Percentiles rank a stretch among this genome's conserved stretches.
phyloP scores from a whole-genome alignment of 2,113 vertebrate species.

The Lamprologus sp. region DNA sequence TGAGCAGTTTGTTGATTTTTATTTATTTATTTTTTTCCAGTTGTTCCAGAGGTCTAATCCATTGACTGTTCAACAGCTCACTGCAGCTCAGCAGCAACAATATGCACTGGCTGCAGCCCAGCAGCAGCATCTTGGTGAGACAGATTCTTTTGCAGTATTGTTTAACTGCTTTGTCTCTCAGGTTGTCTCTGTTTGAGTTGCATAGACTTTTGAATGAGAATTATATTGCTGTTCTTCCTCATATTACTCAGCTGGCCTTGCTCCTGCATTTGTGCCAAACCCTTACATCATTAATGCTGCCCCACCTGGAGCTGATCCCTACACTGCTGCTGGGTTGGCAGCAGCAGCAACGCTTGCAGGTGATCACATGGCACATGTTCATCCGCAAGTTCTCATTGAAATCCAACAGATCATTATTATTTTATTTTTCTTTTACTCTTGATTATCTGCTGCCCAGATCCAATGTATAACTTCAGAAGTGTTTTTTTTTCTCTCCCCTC shows the following conservation, averaged over 20 bases:
- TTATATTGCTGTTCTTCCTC: neutral
- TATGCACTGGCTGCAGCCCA: slow-evolving; percentile 74
- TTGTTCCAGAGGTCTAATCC: slow-evolving; percentile 92
- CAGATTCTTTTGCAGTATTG: neutral
- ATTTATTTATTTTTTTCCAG: slow-evolving; percentile 48
- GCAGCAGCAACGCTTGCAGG: slow-evolving; percentile 94
- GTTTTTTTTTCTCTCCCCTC: neutral
- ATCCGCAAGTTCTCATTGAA: neutral
- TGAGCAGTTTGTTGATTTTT: neutral
- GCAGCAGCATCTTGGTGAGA: slow-evolving; percentile 92
- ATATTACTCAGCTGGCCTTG: slow-evolving; percentile 82
- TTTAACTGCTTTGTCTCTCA: neutral
- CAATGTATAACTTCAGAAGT: neutral
- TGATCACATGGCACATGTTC: slow-evolving; percentile 20
- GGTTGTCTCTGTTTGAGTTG: neutral
- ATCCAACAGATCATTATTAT: neutral
- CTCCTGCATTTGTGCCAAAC: slow-evolving; percentile 98
- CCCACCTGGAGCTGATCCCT: slow-evolving; percentile 92
- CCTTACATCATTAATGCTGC: slow-evolving; percentile 96
- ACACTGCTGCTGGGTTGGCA: slow-evolving; percentile 91
- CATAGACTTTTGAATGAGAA: neutral
- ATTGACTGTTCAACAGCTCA: slow-evolving; percentile 91
- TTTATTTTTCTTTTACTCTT: neutral
- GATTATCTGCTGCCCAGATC: neutral
- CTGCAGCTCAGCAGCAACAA: slow-evolving; percentile 79